A percentile compares a stretch with the other conserved stretches of the same genome.
Conservation (phyloP, 2,888 invertebrate genomes). For the Platerodrilus igneus region DNA sequence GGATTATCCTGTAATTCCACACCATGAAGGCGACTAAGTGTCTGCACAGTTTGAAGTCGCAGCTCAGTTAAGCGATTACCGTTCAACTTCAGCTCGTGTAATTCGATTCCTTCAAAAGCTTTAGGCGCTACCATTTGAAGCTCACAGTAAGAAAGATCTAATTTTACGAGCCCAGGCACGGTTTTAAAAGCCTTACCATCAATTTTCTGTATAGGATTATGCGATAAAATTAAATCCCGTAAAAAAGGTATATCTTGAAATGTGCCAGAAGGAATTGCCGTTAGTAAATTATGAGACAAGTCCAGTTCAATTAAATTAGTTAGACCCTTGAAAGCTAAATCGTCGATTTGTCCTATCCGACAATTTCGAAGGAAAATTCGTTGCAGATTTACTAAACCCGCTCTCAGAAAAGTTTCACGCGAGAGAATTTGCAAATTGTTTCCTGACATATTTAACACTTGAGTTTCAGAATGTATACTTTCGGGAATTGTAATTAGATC, state of each 20-base stretch:
- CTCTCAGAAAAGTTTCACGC: constrained; percentile 74
- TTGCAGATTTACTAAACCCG: constrained; percentile 80
- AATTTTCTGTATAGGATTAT: constrained; percentile 79
- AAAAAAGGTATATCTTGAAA: constrained; percentile 76
- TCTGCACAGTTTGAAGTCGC: constrained; percentile 68
- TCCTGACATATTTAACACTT: constrained; percentile 84
- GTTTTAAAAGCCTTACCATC: constrained; percentile 69
- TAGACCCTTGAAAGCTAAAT: constrained; percentile 77
- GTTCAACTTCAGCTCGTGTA: constrained; percentile 75
- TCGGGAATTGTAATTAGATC: constrained; percentile 80
- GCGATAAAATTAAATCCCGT: constrained; percentile 72
- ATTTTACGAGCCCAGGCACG: constrained; percentile 71
- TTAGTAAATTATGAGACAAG: constrained; percentile 77
- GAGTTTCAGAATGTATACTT: constrained; percentile 81
- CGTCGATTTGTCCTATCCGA: constrained; percentile 80
- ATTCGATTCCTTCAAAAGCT: constrained; percentile 72
- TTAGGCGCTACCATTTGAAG: constrained; percentile 71
- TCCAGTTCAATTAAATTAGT: constrained; percentile 88
- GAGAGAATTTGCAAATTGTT: constrained; percentile 82
- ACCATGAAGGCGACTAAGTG: constrained; percentile 67
- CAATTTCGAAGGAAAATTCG: constrained; percentile 79
- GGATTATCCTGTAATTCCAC: constrained; percentile 83
- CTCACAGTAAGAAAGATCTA: constrained; percentile 80
- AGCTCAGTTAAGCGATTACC: constrained; percentile 74
- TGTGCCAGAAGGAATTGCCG: constrained; percentile 73